Percentiles rank a stretch among this genome's conserved stretches.
These are phyloP conservation scores for Pelodytes ibericus DNA, from an alignment of 2,797 vertebrate species.

Conservation along the genomic window DNA sequence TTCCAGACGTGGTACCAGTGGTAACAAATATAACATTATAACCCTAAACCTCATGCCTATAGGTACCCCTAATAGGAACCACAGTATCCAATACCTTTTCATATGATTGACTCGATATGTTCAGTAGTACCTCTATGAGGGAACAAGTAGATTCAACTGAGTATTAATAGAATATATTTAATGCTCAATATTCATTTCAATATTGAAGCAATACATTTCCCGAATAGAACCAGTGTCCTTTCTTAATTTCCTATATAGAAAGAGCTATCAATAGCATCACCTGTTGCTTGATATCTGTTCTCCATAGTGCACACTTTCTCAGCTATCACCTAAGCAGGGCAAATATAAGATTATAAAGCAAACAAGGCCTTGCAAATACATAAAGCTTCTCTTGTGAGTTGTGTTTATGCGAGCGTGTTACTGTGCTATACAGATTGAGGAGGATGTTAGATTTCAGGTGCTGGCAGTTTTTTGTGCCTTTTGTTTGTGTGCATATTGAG, in stretches of 20 bases:
- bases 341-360: slow-evolving; percentile 38
- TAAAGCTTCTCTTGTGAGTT: slow-evolving; percentile 3
- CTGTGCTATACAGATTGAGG: neutral
- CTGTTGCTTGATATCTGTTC: slow-evolving; percentile 9
- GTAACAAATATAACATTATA: too few relatives aligned
- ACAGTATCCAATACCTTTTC: too few relatives aligned
- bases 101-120: too few relatives aligned
- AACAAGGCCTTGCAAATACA: slow-evolving; percentile 34
- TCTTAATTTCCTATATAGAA: neutral
- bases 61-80: too few relatives aligned
- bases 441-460: slow-evolving; percentile 30
- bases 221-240: neutral
- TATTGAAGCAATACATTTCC: neutral
- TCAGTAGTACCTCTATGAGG: too few relatives aligned
- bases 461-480: slow-evolving; percentile 11
- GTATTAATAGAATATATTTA: neutral
- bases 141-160: too few relatives aligned
- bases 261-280: neutral
- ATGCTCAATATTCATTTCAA: neutral
- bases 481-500: neutral
- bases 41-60: too few relatives aligned
- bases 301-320: neutral
- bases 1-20: too few relatives aligned
- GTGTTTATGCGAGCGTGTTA: slow-evolving; percentile 14
- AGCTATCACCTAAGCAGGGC: slow-evolving; percentile 9